Conservation (phyloP, 2,888 invertebrate species). For the Lucinisca nassula region DNA sequence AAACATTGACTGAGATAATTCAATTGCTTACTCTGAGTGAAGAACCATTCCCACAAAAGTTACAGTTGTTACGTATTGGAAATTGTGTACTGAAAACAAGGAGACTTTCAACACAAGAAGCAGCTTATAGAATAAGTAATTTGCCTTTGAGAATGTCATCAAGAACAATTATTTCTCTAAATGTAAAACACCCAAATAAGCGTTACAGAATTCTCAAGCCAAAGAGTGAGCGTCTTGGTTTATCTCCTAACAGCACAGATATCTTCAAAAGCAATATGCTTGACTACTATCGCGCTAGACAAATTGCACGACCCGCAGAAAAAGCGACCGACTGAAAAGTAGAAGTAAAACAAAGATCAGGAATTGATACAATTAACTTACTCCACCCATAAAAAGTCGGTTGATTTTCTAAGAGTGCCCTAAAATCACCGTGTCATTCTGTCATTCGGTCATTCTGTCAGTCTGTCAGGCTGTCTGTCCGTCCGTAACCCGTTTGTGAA, state of each 20-base stretch:
- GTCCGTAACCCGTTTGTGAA: no score
- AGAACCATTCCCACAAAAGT: not conserved
- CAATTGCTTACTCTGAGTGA: not conserved
- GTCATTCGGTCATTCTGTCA: no score
- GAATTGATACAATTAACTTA: no score
- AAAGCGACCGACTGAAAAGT: no score
- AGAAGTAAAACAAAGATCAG: no score
- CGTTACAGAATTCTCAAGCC: slow-evolving; percentile 24
- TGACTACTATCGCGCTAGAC: not conserved
- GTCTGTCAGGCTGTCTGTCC: no score
- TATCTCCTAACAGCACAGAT: not conserved
- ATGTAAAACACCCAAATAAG: slow-evolving; percentile 3
- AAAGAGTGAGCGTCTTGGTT: not conserved
- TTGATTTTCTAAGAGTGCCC: no score
- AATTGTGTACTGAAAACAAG: not conserved
- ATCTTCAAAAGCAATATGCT: not conserved
- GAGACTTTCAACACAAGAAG: not conserved
- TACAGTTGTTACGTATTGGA: not conserved
- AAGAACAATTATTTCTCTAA: slow-evolving; percentile 21
- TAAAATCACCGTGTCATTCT: no score
- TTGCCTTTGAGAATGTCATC: slow-evolving; percentile 19
- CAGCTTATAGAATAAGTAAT: slow-evolving; percentile 3
- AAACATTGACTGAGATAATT: not conserved
- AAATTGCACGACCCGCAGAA: no score
- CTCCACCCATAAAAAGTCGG: no score